Evolutionary conservation across 2,113 vertebrate species (phyloP).

Genomic region (Fregetta grallaria): DNA sequence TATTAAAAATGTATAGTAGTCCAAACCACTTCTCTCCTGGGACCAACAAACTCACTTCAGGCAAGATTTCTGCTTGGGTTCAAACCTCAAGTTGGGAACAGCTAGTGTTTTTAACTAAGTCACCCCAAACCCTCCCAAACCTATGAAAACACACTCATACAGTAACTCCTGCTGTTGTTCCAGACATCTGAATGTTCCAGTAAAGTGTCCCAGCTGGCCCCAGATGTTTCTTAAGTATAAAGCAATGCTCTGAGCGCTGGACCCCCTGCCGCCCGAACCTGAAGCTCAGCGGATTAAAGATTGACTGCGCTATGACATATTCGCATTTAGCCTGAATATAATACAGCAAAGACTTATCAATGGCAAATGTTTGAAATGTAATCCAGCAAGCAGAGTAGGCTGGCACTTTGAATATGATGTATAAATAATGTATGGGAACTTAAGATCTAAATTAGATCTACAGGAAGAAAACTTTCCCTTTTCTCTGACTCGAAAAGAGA

Average conservation of each 20-base stretch:
- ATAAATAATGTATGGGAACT: conserved; percentile 50
- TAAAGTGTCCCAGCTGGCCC: conserved; percentile 60
- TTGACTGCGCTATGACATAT: conserved; percentile 56
- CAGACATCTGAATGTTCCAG: conserved; percentile 61
- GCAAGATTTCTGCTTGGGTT: conserved; percentile 69
- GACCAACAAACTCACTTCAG: conserved; percentile 56
- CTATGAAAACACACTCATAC: conserved; percentile 35
- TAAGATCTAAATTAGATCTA: conserved; percentile 52
- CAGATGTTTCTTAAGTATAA: conserved; percentile 62
- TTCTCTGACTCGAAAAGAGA: conserved; percentile 44
- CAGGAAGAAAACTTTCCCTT: conserved; percentile 43
- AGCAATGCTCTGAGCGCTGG: conserved; percentile 38
- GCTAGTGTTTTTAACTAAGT: conserved; percentile 68
- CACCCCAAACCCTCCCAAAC: conserved; percentile 65
- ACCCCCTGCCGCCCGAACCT: conserved; percentile 46
- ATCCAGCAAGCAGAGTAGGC: conserved; percentile 10
- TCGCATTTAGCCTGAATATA: conserved; percentile 47
- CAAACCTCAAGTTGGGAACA: conserved; percentile 73
- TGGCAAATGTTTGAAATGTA: conserved; percentile 65
- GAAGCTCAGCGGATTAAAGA: conserved; percentile 57
- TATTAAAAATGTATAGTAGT: conserved; percentile 60
- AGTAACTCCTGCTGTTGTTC: conserved; percentile 57
- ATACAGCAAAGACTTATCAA: conserved; percentile 54
- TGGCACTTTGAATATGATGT: conserved; percentile 48
- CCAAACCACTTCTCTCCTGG: conserved; percentile 70